Evolutionary conservation across 2,113 vertebrate species (phyloP).

Genomic region (Nothobranchius kuhntae): DNA sequence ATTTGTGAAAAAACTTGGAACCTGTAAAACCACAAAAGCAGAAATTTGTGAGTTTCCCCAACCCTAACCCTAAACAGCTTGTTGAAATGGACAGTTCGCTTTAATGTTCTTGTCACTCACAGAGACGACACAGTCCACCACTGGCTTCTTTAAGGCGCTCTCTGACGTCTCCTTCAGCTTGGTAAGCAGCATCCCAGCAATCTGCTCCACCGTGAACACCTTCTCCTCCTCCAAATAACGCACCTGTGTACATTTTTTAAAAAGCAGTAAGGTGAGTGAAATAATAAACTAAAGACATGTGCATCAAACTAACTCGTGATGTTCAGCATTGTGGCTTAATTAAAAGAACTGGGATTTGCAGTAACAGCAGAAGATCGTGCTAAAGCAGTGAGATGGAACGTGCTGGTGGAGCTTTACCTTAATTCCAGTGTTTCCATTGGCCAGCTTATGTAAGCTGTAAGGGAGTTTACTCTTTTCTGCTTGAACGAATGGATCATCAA

Average conservation of each 20-base stretch:
- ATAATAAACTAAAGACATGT: background rate
- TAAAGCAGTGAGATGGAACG: slow-evolving; percentile 2
- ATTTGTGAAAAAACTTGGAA: slow-evolving; percentile 95
- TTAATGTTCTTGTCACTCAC: slow-evolving; percentile 75
- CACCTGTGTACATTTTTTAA: slow-evolving; percentile 77
- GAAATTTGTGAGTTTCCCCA: slow-evolving; percentile 2
- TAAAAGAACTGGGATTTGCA: slow-evolving; percentile 16
- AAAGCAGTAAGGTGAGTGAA: background rate
- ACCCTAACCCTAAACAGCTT: background rate
- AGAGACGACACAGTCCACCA: slow-evolving; percentile 95
- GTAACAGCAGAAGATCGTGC: slow-evolving; percentile 5
- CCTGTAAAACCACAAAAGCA: slow-evolving; percentile 69
- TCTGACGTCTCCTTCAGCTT: slow-evolving; percentile 96
- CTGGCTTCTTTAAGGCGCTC: slow-evolving; percentile 92
- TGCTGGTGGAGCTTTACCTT: slow-evolving; percentile 78
- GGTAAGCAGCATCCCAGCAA: slow-evolving; percentile 90
- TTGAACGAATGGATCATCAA: slow-evolving; percentile 90
- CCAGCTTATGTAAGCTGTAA: slow-evolving; percentile 90
- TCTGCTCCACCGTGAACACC: slow-evolving; percentile 91
- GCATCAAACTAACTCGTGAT: background rate
- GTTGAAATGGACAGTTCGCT: background rate
- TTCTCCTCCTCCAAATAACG: slow-evolving; percentile 93
- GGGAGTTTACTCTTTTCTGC: slow-evolving; percentile 87
- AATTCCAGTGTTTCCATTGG: slow-evolving; percentile 87
- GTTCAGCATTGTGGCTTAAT: background rate